Evolutionary conservation across 1,140 invertebrate species (phyloP).

Genomic region (Proales similis): DNA sequence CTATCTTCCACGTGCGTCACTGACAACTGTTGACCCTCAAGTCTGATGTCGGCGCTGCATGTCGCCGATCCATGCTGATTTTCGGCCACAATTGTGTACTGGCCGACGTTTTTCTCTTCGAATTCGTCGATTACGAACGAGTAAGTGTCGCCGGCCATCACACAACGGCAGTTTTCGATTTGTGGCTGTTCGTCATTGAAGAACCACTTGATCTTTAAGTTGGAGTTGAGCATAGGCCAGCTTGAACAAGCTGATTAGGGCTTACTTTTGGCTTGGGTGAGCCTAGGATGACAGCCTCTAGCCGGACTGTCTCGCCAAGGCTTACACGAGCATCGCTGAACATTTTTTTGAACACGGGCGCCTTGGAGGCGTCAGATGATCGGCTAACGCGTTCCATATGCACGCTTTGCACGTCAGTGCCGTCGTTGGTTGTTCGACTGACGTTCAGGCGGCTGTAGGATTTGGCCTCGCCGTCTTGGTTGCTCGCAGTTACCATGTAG

Average conservation of each 20-base stretch:
- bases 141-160: slow-evolving; percentile 32
- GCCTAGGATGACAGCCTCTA: slow-evolving; percentile 22
- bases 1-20: too few relatives aligned
- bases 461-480: slow-evolving; percentile 9
- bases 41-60: slow-evolving; percentile 28
- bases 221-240: neutral
- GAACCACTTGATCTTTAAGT: slow-evolving; percentile 10
- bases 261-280: slow-evolving; percentile 17
- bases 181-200: slow-evolving; percentile 27
- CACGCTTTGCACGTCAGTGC: neutral
- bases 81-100: slow-evolving; percentile 28
- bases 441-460: slow-evolving; percentile 31
- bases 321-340: slow-evolving; percentile 20
- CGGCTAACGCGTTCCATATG: too few relatives aligned
- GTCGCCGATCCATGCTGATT: slow-evolving; percentile 24
- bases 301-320: slow-evolving; percentile 13
- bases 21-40: slow-evolving; percentile 24
- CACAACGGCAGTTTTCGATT: slow-evolving; percentile 14
- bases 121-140: slow-evolving; percentile 27
- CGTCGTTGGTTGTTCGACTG: neutral
- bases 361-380: too few relatives aligned
- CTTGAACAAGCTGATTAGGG: neutral
- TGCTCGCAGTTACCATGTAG: neutral
- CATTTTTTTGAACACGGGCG: slow-evolving; percentile 33
- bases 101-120: slow-evolving; percentile 27